These are phyloP conservation scores for Orussus abietinus DNA, from an alignment of 1,140 invertebrate genomes.

Conservation along the genomic window DNA sequence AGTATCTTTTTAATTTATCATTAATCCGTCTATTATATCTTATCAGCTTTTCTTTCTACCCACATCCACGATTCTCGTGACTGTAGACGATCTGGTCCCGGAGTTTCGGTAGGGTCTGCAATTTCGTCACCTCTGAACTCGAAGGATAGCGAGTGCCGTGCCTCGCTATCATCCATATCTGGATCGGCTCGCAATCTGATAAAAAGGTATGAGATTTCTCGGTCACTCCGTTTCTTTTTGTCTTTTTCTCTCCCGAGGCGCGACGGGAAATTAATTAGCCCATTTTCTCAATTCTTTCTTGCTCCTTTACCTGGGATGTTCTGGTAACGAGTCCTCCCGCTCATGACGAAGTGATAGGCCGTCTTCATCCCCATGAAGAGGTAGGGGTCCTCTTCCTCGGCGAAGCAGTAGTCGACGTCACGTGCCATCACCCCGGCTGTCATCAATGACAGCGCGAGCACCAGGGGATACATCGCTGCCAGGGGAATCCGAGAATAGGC, in stretches of 20 bases:
- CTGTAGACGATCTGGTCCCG: constrained; percentile 36
- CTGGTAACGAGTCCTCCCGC: constrained; percentile 35
- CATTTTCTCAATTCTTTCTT: background rate
- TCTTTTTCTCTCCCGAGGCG: no score
- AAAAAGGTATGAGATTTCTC: constrained; percentile 1
- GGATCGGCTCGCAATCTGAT: constrained; percentile 37
- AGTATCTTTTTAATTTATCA: background rate
- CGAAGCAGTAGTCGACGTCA: constrained; percentile 44
- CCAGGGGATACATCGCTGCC: no score
- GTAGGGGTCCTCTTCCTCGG: constrained; percentile 48
- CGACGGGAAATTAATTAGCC: no score
- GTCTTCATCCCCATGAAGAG: constrained; percentile 51
- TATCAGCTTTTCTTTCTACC: constrained; percentile 9
- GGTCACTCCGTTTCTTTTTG: no score
- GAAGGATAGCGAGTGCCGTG: constrained; percentile 41
- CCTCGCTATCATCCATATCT: constrained; percentile 40
- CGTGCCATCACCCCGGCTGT: constrained; percentile 17
- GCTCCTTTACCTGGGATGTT: constrained; percentile 41
- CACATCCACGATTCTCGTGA: constrained; percentile 32
- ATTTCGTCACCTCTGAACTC: constrained; percentile 17
- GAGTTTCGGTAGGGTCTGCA: constrained; percentile 27
- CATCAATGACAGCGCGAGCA: background rate
- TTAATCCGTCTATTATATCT: background rate
- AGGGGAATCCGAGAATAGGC: no score
- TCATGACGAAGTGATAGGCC: constrained; percentile 49